phyloP scores from a whole-genome alignment of 2,113 vertebrate genomes.

The Athene cunicularia region DNA sequence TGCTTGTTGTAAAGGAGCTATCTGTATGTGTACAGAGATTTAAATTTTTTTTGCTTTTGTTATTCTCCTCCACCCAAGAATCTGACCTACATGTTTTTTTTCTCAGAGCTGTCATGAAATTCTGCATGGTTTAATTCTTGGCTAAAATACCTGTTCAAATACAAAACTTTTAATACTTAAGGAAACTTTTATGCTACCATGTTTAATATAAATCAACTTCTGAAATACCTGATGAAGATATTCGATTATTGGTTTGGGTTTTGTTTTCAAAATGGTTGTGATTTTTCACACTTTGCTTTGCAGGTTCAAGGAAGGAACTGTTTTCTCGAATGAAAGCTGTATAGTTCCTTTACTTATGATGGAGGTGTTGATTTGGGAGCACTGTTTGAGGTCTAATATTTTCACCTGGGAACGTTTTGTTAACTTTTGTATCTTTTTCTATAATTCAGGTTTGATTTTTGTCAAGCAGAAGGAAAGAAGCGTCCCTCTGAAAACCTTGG shows the following conservation, averaged over 20 bases:
- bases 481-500: conserved; percentile 98
- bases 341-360: background rate
- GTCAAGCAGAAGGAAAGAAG: conserved; percentile 86
- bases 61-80: background rate
- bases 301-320: background rate
- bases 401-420: background rate
- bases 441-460: conserved; percentile 92
- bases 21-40: background rate
- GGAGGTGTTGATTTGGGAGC: background rate
- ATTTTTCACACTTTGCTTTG: background rate
- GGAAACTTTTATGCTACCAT: background rate
- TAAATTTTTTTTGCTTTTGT: background rate
- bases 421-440: background rate
- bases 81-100: background rate
- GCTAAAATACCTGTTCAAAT: background rate
- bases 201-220: background rate
- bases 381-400: background rate
- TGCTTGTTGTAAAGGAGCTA: background rate
- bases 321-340: background rate
- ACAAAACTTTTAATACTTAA: background rate
- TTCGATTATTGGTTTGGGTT: background rate
- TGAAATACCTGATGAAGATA: background rate
- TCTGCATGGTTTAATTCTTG: background rate
- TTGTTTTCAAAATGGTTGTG: background rate
- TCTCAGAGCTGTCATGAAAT: background rate